Conservation (phyloP, 2,888 invertebrate species). For the Metopia argyrocephala region DNA sequence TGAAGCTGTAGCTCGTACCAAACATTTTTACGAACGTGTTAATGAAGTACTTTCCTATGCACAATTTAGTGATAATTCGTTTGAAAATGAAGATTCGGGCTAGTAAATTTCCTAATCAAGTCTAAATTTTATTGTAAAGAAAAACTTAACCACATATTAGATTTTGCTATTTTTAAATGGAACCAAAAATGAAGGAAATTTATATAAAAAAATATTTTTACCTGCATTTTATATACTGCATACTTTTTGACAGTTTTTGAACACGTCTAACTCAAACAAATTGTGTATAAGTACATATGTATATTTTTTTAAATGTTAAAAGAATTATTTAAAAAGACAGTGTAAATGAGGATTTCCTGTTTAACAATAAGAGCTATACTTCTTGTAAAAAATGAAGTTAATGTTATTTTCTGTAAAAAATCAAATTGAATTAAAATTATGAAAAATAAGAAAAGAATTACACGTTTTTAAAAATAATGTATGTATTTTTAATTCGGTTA, state of each 20-base stretch:
- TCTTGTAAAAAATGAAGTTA: slow-evolving; percentile 39
- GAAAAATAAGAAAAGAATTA: slow-evolving; percentile 2
- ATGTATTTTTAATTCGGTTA: not conserved
- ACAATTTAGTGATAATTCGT: slow-evolving; percentile 32
- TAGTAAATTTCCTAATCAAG: slow-evolving; percentile 25
- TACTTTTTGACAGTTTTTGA: slow-evolving; percentile 39
- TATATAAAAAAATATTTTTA: slow-evolving; percentile 32
- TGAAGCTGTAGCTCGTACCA: slow-evolving; percentile 81
- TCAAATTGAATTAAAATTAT: slow-evolving; percentile 32
- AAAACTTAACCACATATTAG: slow-evolving; percentile 4
- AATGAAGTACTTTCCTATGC: slow-evolving; percentile 57
- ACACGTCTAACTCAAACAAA: slow-evolving; percentile 17
- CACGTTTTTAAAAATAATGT: not conserved
- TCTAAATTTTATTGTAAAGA: not conserved
- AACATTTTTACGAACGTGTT: slow-evolving; percentile 77
- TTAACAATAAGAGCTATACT: no score
- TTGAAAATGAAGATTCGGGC: slow-evolving; percentile 21
- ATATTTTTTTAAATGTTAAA: slow-evolving; percentile 20
- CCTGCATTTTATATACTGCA: slow-evolving; percentile 56
- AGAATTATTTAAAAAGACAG: not conserved
- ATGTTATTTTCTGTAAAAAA: slow-evolving; percentile 35
- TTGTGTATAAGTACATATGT: not conserved
- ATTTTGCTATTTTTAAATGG: not conserved
- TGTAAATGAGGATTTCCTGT: no score
- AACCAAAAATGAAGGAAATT: not conserved